phyloP scores from a whole-genome alignment of 1,140 invertebrate genomes.

The Cheumatopsyche charites region DNA sequence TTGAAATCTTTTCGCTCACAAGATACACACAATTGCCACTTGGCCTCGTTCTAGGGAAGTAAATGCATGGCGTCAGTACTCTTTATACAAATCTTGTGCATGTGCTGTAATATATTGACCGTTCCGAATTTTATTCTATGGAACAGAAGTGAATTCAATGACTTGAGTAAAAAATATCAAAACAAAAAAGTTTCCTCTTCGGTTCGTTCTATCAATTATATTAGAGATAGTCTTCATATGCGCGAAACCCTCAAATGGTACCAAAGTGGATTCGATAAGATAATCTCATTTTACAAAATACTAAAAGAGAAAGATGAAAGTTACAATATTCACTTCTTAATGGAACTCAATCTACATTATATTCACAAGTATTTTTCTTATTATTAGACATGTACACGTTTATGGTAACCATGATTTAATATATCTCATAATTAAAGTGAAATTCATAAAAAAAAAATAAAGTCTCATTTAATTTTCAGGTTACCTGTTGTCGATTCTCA shows the following conservation, averaged over 20 bases:
- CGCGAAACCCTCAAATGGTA: background rate
- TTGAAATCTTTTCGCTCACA: conserved; percentile 25
- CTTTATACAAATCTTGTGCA: background rate
- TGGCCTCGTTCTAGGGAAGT: conserved; percentile 20
- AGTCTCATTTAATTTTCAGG: background rate
- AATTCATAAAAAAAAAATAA: background rate
- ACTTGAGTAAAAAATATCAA: conserved; percentile 9
- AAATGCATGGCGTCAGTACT: background rate
- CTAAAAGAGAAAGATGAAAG: background rate
- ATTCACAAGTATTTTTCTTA: too few species aligned
- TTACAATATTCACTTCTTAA: conserved; percentile 39
- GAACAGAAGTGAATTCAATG: too few species aligned
- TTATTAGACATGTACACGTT: too few species aligned
- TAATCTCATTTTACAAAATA: conserved; percentile 5
- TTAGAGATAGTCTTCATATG: background rate
- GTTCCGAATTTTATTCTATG: too few species aligned
- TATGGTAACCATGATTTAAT: background rate
- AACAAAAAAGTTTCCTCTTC: conserved; percentile 31
- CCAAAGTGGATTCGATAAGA: background rate
- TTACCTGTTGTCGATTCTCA: conserved; percentile 12
- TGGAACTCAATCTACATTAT: too few species aligned
- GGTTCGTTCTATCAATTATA: conserved; percentile 31
- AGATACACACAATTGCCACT: conserved; percentile 13
- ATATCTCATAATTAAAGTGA: background rate
- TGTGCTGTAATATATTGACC: too few species aligned